These are phyloP conservation scores for Dromiciops gliroides DNA, from an alignment of 2,113 vertebrate species.

Conservation along the genomic window DNA sequence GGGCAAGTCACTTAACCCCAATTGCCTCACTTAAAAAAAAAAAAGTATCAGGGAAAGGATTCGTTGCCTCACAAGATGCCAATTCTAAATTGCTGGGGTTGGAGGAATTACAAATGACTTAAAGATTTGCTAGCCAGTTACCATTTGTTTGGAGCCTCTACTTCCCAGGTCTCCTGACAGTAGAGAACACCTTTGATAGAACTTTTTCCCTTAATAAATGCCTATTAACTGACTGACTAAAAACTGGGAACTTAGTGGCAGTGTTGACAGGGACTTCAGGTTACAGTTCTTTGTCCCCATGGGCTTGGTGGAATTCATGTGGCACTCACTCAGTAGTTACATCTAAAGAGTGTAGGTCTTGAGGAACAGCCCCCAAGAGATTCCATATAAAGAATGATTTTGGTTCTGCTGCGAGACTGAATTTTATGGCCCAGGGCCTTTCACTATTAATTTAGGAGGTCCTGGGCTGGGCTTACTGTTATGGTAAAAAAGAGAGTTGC, in stretches of 20 bases:
- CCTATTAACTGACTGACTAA: background rate
- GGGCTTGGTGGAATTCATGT: background rate
- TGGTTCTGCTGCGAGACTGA: background rate
- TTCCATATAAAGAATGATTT: background rate
- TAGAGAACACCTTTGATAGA: background rate
- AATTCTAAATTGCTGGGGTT: background rate
- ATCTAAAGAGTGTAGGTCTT: background rate
- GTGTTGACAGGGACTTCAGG: background rate
- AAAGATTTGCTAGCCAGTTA: background rate
- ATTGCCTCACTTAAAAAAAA: too few relatives aligned
- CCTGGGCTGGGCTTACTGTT: background rate
- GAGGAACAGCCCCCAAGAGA: background rate
- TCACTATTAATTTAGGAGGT: background rate
- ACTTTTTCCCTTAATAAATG: background rate
- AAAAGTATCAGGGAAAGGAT: background rate
- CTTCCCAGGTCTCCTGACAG: background rate
- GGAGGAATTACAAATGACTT: background rate
- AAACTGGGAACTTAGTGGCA: background rate
- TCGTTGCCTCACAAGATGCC: too few relatives aligned
- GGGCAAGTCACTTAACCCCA: too few relatives aligned
- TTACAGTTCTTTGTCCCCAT: background rate
- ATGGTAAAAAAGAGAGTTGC: background rate
- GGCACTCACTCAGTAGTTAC: background rate
- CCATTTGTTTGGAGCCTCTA: background rate
- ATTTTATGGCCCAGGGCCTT: background rate